Percentiles rank a stretch among this genome's conserved stretches.
Evolutionary conservation across 2,888 invertebrate species (phyloP).

Genomic region (Andricus quercusramuli): DNA sequence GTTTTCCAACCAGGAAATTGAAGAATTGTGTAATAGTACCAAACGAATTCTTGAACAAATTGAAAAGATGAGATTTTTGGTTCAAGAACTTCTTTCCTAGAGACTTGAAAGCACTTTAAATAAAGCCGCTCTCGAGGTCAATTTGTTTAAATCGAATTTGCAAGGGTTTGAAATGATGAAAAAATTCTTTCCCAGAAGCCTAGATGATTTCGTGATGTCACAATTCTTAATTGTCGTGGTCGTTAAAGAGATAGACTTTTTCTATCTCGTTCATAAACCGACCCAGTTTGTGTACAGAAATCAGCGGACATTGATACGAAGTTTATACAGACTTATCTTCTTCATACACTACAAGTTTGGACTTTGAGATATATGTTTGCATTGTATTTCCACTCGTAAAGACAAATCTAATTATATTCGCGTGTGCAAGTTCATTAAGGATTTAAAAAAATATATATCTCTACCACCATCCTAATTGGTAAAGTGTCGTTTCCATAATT

Average conservation of each 20-base stretch:
- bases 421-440: constrained; percentile 7
- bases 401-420: constrained; percentile 1
- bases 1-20: not conserved
- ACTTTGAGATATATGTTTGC: not conserved
- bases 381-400: not conserved
- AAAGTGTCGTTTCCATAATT: not conserved
- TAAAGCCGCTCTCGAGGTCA: not conserved
- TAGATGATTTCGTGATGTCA: not conserved
- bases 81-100: too few relatives aligned
- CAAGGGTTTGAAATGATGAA: not conserved
- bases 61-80: not conserved
- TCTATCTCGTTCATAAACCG: constrained; percentile 36
- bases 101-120: too few relatives aligned
- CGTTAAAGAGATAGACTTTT: constrained; percentile 32
- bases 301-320: constrained; percentile 21
- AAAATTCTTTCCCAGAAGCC: not conserved
- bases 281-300: constrained; percentile 40
- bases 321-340: constrained; percentile 38
- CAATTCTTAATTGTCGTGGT: constrained; percentile 19
- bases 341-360: constrained; percentile 26
- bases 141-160: not conserved
- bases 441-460: not conserved
- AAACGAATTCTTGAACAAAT: not conserved
- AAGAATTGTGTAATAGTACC: not conserved
- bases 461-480: not conserved